Evolutionary conservation across 2,113 vertebrate genomes (phyloP).

Genomic region (Chitala chitala): DNA sequence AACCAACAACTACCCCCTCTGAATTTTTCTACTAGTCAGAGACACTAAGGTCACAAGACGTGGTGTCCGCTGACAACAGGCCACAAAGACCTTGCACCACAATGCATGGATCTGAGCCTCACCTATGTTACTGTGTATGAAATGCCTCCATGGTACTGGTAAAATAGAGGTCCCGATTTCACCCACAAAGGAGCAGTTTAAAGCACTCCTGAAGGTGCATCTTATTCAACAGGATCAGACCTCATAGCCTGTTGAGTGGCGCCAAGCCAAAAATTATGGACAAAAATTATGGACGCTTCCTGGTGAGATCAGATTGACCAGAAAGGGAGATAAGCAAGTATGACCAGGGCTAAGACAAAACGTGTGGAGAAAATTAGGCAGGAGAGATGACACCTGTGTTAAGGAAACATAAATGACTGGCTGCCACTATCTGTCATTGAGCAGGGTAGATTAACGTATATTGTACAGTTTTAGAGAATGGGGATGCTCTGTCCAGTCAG

Average conservation of each 20-base stretch:
- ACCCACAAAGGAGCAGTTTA: not conserved
- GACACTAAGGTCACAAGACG: constrained; percentile 11
- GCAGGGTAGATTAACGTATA: not conserved
- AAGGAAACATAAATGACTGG: not conserved
- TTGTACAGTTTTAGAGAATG: not conserved
- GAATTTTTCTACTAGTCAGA: not conserved
- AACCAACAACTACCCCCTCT: not conserved
- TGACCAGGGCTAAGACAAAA: too few relatives aligned
- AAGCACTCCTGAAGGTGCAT: not conserved
- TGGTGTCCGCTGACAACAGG: not conserved
- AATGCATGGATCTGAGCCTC: too few relatives aligned
- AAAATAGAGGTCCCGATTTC: not conserved
- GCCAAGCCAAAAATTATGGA: too few relatives aligned
- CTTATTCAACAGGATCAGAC: not conserved
- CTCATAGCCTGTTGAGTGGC: too few relatives aligned
- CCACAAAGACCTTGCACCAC: too few relatives aligned
- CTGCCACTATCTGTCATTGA: not conserved
- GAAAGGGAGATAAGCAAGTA: too few relatives aligned
- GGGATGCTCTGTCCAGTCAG: not conserved
- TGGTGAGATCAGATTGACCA: too few relatives aligned
- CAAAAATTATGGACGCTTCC: too few relatives aligned
- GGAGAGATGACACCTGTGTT: not conserved
- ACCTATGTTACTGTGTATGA: not conserved
- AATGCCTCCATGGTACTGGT: not conserved
- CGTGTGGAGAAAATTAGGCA: not conserved